These are phyloP conservation scores for Pipistrellus pipistrellus DNA, from an alignment of 2,797 vertebrate genomes.

Conservation along the genomic window DNA sequence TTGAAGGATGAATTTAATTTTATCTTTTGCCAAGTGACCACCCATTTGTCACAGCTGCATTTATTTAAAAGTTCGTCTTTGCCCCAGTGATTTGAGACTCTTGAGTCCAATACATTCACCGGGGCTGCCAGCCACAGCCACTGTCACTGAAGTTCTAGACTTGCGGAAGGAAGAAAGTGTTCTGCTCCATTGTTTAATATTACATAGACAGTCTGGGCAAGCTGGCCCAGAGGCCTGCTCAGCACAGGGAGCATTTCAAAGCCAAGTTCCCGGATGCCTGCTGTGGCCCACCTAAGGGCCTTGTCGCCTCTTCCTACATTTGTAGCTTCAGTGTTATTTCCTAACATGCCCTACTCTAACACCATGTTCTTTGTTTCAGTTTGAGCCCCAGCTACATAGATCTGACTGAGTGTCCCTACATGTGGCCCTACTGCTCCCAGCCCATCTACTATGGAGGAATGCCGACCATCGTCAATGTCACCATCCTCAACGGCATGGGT, in stretches of 20 bases:
- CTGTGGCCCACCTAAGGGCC: not conserved
- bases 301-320: accelerated
- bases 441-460: slow-evolving; percentile 99
- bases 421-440: slow-evolving; percentile 99
- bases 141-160: not conserved
- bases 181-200: no score
- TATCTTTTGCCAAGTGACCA: not conserved
- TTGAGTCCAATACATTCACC: not conserved
- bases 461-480: slow-evolving; percentile 98
- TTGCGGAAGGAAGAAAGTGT: not conserved
- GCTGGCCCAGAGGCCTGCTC: not conserved
- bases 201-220: no score
- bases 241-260: accelerated
- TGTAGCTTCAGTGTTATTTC: accelerated
- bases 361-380: slow-evolving; percentile 86
- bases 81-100: not conserved
- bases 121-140: not conserved
- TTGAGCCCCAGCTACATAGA: slow-evolving; percentile 99
- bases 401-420: slow-evolving; percentile 98
- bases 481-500: slow-evolving; percentile 99
- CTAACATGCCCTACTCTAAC: not conserved
- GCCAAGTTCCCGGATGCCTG: not conserved
- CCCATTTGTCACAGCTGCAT: not conserved
- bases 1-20: not conserved
- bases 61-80: not conserved